Percentiles rank a stretch among this genome's conserved stretches.
Conservation (phyloP, 2,797 vertebrate genomes). For the Neomorphus geoffroyi region DNA sequence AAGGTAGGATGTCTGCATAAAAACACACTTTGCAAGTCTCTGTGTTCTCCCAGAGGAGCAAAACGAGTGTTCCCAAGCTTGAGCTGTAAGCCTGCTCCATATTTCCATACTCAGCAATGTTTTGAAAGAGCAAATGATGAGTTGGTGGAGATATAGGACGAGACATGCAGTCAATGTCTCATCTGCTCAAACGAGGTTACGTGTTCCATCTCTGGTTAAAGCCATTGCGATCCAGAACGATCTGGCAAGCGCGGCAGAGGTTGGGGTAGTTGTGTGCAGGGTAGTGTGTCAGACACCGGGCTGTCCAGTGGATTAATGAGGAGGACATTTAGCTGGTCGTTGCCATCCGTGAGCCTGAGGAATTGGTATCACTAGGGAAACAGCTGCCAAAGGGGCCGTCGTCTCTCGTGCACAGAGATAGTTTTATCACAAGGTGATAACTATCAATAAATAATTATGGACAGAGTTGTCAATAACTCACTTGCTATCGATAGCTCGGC, state of each 20-base stretch:
- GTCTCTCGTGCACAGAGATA: not conserved
- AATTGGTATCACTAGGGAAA: not conserved
- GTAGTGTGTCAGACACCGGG: not conserved
- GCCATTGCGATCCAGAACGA: not conserved
- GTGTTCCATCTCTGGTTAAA: fast-evolving
- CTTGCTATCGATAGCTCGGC: too few relatives aligned
- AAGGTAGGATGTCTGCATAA: not conserved
- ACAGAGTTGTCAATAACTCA: too few relatives aligned
- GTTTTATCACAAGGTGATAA: not conserved
- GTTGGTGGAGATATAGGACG: not conserved
- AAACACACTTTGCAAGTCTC: not conserved
- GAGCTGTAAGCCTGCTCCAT: not conserved
- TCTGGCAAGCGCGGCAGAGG: not conserved
- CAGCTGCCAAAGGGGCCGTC: not conserved
- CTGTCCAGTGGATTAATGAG: fast-evolving
- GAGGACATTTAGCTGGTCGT: not conserved
- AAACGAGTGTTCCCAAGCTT: not conserved
- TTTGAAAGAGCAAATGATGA: not conserved
- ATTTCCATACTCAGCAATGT: not conserved
- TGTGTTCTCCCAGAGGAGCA: not conserved
- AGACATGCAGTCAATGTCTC: not conserved
- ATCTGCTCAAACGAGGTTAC: not conserved
- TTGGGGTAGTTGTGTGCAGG: not conserved
- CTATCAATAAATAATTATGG: too few relatives aligned
- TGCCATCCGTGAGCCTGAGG: not conserved